Base-by-base conservation (phyloP, 2,888 invertebrate genomes). In the Cantharis lateralis region DNA sequence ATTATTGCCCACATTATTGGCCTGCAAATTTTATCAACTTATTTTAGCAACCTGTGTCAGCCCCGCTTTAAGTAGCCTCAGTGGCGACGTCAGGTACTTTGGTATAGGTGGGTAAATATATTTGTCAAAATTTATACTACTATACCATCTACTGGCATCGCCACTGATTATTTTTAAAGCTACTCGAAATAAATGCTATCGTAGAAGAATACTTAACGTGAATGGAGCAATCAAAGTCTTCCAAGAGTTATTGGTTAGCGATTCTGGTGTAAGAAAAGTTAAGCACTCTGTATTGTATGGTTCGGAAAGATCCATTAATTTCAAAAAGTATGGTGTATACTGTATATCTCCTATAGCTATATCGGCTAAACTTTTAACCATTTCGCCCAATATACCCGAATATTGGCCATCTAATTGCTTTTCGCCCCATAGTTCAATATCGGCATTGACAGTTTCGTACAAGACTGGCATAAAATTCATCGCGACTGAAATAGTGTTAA, bases 281-380 rank as follows among this genome's bases (percentile, higher is more conserved):
- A 95, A 90, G 84, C 96, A 96, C 84, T 95, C 94, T 0, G 94
- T 92, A n/a, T 93, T 94, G 80, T 96, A 96, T 0, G 96, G 95
- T 68, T 91, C 89, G 72, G 93, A 94, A 62, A 96, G 87, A 86
- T 96, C 96, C 82, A 94, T 91, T 66, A 93, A 87, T 69, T 92
- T 90, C 68, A 93, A 86, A 82, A 95, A 91, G 82, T 92, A 91
- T 0, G 92, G 91, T 0, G 93, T 94, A 80, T 95, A 93, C 85
- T 95, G 93, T 24, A 96, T 89, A 87, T 96, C 95, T 0, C 94
- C 96, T 13, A 96, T 87, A 15, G 93, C 95, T 71, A 96, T 87
- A 82, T 94, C 93, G 0, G 95, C 95, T 71, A 88, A 88, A 1
- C 93, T 92, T 32, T 89, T 88, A 0, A 92, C 91, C 89, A 95